Base-by-base conservation (phyloP, 2,888 invertebrate species). In the Agrotis clavis region DNA sequence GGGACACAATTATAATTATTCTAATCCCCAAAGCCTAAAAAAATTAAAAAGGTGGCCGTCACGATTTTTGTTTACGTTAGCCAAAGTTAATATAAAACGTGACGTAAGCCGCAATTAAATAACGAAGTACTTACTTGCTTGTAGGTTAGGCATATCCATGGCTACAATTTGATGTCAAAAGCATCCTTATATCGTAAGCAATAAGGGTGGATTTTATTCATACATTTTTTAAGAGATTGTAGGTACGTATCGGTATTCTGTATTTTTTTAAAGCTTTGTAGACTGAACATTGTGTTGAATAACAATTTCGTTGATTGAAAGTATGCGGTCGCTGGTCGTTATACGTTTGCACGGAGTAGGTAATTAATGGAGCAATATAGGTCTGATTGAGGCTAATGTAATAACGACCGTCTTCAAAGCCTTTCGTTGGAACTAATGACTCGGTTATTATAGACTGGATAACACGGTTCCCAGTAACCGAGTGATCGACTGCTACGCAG, bases 81-180 rank as follows among this genome's bases (percentile, higher is more conserved):
- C 47, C 57, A 63, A 81, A 77, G 73, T 68, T 80, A 79, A 80
- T 79, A 67, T 64, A 76, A 76, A 80, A 76, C 79, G 79, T 79
- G 79, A 70, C 68, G 50, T 59, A 59, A 57, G 45, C 67, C 57
- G 65, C 14, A 47, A 61, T 79, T 75, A 54, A 61, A 48, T 67
- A 70, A 71, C 70, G 41, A 74, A 70, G 56, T 64, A 64, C 54
- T 25, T 19, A 63, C 13, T 53, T 19, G 41, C 47, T 2, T 56
- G 16, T 47, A n/a, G n/a, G n/a, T 30, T 1, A 18, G 30, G 14
- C 14, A n/a, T n/a, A 9, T 41, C 9, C 41, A 65, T 48, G 13
- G 13, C 19, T 14, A 62, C 30, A 61, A 19, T 61, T 62, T 35
- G 13, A 60, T 4, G 19, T 9, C 14, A 9, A n/a, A 18, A 59